A percentile compares a stretch with the other conserved stretches of the same genome.
Evolutionary conservation across 2,113 vertebrate species (phyloP).

Genomic region (Lycocorax pyrrhopterus): DNA sequence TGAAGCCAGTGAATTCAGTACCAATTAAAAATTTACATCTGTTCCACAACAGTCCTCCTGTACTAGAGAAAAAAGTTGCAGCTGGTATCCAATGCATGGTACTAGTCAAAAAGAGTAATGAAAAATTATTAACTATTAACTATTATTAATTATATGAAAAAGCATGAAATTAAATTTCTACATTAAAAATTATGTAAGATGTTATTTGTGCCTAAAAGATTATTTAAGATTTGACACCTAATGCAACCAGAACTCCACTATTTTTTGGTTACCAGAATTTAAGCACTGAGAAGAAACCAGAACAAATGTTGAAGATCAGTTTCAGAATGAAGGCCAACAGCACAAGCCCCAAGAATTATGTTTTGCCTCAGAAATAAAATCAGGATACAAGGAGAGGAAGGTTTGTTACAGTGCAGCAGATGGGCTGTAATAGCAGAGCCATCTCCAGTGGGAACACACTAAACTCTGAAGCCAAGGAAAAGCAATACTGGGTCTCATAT

Average conservation of each 20-base stretch:
- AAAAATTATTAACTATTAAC: not conserved
- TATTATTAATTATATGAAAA: not conserved
- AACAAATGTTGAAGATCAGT: not conserved
- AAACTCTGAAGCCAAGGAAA: not conserved
- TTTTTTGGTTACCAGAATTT: not conserved
- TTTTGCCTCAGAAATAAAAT: conserved; percentile 6
- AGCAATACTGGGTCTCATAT: not conserved
- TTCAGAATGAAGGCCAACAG: not conserved
- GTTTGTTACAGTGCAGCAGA: not conserved
- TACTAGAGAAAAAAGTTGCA: not conserved
- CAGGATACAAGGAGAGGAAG: not conserved
- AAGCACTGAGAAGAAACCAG: not conserved
- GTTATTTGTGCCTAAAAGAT: not conserved
- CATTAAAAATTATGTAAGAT: not conserved
- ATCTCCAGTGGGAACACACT: not conserved
- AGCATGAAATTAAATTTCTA: not conserved
- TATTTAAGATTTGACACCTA: not conserved
- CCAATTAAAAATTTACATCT: not conserved
- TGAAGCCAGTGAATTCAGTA: not conserved
- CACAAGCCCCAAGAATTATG: not conserved
- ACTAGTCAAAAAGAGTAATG: not conserved
- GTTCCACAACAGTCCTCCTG: not conserved
- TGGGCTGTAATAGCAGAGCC: not conserved
- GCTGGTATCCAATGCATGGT: not conserved
- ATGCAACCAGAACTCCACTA: not conserved